Base-by-base conservation (phyloP, 2,888 invertebrate species). In the Oligia latruncula region DNA sequence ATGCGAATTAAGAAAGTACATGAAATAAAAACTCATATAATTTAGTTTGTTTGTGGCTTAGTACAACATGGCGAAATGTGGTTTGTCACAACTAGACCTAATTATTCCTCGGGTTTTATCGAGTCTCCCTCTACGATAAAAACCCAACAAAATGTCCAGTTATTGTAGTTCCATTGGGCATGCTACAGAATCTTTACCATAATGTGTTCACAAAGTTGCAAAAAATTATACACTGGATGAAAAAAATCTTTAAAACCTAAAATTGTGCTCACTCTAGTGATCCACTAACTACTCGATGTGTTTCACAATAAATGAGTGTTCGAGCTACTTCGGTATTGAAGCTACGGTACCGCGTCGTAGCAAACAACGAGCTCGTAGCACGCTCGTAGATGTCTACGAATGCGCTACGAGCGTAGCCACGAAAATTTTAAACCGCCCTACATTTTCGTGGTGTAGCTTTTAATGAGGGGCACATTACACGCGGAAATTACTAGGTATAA, bases 301-400 rank as follows among this genome's bases (percentile, higher is more conserved):
- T 73, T 83, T 49, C 20, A 60, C 75, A 84, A 49, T 80, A 76
- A 83, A 80, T 76, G 72, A 84, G 68, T 72, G 60, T 79, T 72
- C 52, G 35, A 64, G 68, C 49, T 75, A 75, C 64, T 71, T 80
- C 55, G 8, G n/a, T 80, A 66, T 73, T 49, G 35, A 71, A n/a
- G 70, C 73, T 84, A 84, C 65, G 58, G 60, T 13, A 23, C 29
- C 49, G 29, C 71, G 35, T 62, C 76, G 84, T 80, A 83, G 84
- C 76, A 76, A 64, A 83, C 70, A 80, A 73, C 79, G 43, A 49
- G 43, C 62, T 71, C 84, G 84, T 74, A 80, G 66, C 68, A 64
- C 76, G 43, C 71, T 84, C 73, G 84, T 74, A 83, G 76, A 46
- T 23, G 64, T 46, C 71, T 81, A 82, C 81, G 64, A 55, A 62